These are phyloP conservation scores for Lophius americanus DNA, from an alignment of 2,797 vertebrate genomes.

Conservation along the genomic window DNA sequence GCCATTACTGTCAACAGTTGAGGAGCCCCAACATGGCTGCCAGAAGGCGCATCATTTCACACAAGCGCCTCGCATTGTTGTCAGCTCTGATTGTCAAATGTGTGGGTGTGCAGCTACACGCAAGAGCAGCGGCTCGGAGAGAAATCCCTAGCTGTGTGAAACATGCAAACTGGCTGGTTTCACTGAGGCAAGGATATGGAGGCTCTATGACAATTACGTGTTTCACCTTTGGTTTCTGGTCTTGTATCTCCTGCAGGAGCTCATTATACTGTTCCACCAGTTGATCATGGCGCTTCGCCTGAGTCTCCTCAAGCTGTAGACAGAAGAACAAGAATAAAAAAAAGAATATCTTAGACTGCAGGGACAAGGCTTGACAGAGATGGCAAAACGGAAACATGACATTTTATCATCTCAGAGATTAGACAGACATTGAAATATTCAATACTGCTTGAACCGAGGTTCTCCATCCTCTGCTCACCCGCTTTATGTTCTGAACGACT, in stretches of 20 bases:
- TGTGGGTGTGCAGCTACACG: slow-evolving; percentile 21
- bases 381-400: not conserved
- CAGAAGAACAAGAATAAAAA: slow-evolving; percentile 10
- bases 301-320: slow-evolving; percentile 93
- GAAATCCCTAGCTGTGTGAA: not conserved
- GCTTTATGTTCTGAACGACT: slow-evolving; percentile 97
- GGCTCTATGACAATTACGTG: no score
- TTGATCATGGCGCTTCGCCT: slow-evolving; percentile 94
- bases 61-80: not conserved
- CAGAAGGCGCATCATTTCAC: slow-evolving; percentile 26
- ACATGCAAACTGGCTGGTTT: not conserved
- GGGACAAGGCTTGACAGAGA: not conserved
- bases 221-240: slow-evolving; percentile 91
- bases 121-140: slow-evolving; percentile 13
- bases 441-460: not conserved
- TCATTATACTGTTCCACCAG: slow-evolving; percentile 93
- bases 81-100: slow-evolving; percentile 9
- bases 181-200: not conserved
- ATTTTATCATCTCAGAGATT: not conserved
- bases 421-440: not conserved
- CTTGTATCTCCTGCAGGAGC: slow-evolving; percentile 93
- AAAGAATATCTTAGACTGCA: not conserved
- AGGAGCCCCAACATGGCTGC: slow-evolving; percentile 33
- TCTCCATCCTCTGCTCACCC: slow-evolving; percentile 81
- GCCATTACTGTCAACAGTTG: slow-evolving; percentile 20